Evolutionary conservation across 2,797 vertebrate genomes (phyloP), one percentile per base, ranked within the genome.

Genomic region (Babyrousa celebensis): DNA sequence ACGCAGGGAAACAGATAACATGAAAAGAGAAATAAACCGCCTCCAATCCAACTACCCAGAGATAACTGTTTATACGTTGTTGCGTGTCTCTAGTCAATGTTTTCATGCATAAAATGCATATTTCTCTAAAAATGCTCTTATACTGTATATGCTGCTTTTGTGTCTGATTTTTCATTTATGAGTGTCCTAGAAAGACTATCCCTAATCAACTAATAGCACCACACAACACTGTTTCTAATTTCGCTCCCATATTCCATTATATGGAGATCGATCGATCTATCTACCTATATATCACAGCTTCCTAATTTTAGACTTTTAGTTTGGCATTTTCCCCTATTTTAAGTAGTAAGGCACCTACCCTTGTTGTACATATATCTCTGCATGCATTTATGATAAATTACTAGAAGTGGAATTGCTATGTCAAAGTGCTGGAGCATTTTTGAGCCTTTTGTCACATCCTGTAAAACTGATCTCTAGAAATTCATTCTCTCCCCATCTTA

Each of bases 361-460:
- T 70, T 11, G 6, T 32, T 79, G 52, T 21, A 48, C 21, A 72
- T n/a, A 29, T 7, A 80, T 75, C 72, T 92, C 82, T 85, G 40
- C 58, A 75, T 20, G 56, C 80, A 78, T 70, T 62, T 89, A 48
- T 77, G 86, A 94, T 91, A 75, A 83, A 85, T 80, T 93, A 82
- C 23, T 52, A 71, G 71, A 89, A 94, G 8, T 80, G 70, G 71
- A 91, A 93, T 96, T 93, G 77, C 52, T 92, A 68, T 91, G 70
- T 91, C 63, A 85, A 91, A 54, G 32, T 74, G 18, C 70, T 65
- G 17, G 67, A 75, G 63, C 72, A 56, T 91, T 94, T 92, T 96
- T 56, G 94, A 93, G 95, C n/a, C 58, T 83, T 96, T 95, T 89
- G 83, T 91, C 90, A 89, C n/a, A 65, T 48, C 32, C 62, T 82